These are phyloP conservation scores for Neodiprion lecontei DNA, from an alignment of 1,140 invertebrate genomes.

Conservation along the genomic window DNA sequence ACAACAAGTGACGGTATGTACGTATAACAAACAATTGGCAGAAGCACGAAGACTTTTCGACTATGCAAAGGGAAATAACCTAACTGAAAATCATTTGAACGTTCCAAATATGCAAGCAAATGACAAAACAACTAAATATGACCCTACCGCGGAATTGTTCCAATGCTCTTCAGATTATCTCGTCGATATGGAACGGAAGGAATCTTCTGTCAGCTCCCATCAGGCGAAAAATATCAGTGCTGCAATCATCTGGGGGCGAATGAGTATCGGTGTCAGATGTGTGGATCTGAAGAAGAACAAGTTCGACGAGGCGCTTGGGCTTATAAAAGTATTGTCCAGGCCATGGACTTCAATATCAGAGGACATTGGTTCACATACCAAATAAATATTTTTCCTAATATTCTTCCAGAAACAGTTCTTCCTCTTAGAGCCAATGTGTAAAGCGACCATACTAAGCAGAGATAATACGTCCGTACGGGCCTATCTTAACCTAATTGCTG, in stretches of 20 bases:
- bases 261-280: slow-evolving; percentile 33
- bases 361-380: background rate
- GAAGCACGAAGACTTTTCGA: no score
- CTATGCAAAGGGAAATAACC: no score
- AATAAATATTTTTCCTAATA: background rate
- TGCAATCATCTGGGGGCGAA: slow-evolving; percentile 30
- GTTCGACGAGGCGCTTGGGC: slow-evolving; percentile 22
- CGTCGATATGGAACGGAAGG: background rate
- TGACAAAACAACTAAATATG: no score
- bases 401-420: slow-evolving; percentile 22
- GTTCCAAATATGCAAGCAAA: no score
- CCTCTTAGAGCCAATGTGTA: slow-evolving; percentile 21
- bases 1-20: no score
- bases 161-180: background rate
- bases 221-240: slow-evolving; percentile 12
- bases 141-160: background rate
- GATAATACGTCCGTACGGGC: slow-evolving; percentile 23
- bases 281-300: slow-evolving; percentile 24
- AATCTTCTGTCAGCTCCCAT: no score
- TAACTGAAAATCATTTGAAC: no score
- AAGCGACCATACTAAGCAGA: slow-evolving; percentile 18
- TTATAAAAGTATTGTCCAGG: slow-evolving; percentile 32
- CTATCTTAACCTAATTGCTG: slow-evolving; percentile 17
- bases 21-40: no score
- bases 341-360: background rate